Base-by-base conservation (phyloP, 2,113 vertebrate genomes). In the Tachysurus vachellii region DNA sequence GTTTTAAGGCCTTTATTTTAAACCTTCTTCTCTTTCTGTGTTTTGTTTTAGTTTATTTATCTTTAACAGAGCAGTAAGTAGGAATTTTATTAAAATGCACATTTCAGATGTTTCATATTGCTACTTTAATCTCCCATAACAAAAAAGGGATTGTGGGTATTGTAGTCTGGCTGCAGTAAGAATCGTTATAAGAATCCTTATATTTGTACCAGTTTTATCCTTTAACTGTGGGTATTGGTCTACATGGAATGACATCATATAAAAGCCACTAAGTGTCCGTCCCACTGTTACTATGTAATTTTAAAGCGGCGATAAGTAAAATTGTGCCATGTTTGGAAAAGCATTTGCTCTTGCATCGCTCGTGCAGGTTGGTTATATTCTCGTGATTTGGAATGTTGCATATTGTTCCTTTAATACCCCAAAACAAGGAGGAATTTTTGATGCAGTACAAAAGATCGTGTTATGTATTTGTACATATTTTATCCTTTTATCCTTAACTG, bases 301-400 rank as follows among this genome's bases (percentile, higher is more conserved):
- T 82, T 82, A 64, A 82, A 64, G 53, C 81, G 19, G 57, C 81
- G 66, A 61, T 83, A 83, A 66, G 81, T 83, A n/a, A 50, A 53
- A 83, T 47, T 62, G 31, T 62, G 80, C 80, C 57, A 26, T 8
- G 28, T 61, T 3, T 5, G 7, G 13, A 19, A 17, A 71, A 71
- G 42, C 6, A 68, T n/a, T 11, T 13, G 7, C 14, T 9, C 9
- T 28, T 31, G 28, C 53, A 57, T 36, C 17, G 57, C 1, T 4
- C 36, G 19, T 54, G 79, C 53, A 16, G 2, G n/a, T 56, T 4
- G 42, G 44, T 76, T 44, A 19, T 7, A 50, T 56, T 19, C 50
- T 44, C 12, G 11, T 3, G 42, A n/a, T 28, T 8, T 3, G 50
- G 7, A n/a, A 75, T 47, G 13, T 57, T 73, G 56, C 70, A 47